Percentiles rank a stretch among this genome's conserved stretches.
phyloP scores from a whole-genome alignment of 2,797 vertebrate species.

The Micrastur ruficollis region DNA sequence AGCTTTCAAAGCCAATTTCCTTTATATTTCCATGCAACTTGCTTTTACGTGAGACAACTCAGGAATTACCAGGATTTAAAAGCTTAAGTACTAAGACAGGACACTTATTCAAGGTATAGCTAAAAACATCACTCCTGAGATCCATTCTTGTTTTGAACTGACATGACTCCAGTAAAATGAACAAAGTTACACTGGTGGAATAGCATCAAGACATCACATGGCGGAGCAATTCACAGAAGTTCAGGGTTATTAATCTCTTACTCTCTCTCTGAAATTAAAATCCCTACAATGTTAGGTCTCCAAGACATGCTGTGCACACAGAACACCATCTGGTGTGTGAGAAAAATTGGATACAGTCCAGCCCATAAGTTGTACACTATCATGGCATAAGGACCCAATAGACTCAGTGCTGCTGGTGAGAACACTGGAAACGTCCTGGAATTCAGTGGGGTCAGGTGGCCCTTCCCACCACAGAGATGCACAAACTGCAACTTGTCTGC shows the following conservation, averaged over 20 bases:
- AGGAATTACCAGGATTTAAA: background rate
- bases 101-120: background rate
- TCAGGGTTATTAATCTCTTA: background rate
- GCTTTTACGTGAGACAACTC: background rate
- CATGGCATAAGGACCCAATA: background rate
- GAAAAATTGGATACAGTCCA: background rate
- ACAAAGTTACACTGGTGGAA: background rate
- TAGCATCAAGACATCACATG: accelerated
- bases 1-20: background rate
- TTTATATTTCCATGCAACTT: background rate
- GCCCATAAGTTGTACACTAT: accelerated
- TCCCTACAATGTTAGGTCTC: background rate
- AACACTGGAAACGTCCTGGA: accelerated
- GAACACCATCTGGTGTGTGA: accelerated
- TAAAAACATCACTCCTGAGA: background rate
- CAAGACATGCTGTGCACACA: background rate
- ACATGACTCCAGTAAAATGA: background rate
- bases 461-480: background rate
- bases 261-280: background rate
- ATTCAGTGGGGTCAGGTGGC: background rate
- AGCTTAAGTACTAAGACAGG: background rate
- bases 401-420: background rate
- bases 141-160: background rate
- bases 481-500: background rate
- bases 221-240: background rate